Evolutionary conservation across 2,797 vertebrate genomes (phyloP), one percentile per base, ranked within the genome.

Genomic region (Chelon auratus): DNA sequence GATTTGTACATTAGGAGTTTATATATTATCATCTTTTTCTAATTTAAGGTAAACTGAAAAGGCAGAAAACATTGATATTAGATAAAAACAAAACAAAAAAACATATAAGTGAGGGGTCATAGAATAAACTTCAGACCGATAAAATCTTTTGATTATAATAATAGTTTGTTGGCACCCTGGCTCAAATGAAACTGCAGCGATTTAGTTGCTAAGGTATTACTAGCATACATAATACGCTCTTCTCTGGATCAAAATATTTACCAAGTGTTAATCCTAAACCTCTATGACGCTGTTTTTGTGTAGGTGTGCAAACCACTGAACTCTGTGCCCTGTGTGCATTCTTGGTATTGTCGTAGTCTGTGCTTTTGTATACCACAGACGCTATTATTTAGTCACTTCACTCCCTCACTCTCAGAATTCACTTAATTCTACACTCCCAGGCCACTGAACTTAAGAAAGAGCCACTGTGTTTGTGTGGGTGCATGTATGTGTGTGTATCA

Each of bases 331-430:
- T 87, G 47, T 33, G 50, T 61, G 67, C 89, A 90, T 90, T 89
- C 87, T 80, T 82, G 53, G 78, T 88, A 88, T 91, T 91, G 88
- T 91, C 90, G 64, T 75, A 22, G 77, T 91, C 83, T 81, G 80
- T 70, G 78, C 88, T 85, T 85, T 91, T 92, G 90, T 92, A 69
- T 59, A 73, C 65, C 66, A 75, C 87, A 90, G 85, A 90, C 84
- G 77, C 90, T 80, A 88, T 90, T 91, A 93, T 91, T 88, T 80
- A 85, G 87, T 86, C 80, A 81, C 75, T 83, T 88, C 74, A 76
- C 77, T 87, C 84, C 74, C 71, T 88, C 77, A 62, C 84, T 79
- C 85, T 81, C 63, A 85, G 82, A 80, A 81, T 89, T 93, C 89
- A 88, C 87, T 90, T 87, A 62, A 91, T 87, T 79, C 76, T 80